Percentiles rank a stretch among this genome's conserved stretches.
Conservation (phyloP, 2,113 vertebrate species). For the Peromyscus californicus region DNA sequence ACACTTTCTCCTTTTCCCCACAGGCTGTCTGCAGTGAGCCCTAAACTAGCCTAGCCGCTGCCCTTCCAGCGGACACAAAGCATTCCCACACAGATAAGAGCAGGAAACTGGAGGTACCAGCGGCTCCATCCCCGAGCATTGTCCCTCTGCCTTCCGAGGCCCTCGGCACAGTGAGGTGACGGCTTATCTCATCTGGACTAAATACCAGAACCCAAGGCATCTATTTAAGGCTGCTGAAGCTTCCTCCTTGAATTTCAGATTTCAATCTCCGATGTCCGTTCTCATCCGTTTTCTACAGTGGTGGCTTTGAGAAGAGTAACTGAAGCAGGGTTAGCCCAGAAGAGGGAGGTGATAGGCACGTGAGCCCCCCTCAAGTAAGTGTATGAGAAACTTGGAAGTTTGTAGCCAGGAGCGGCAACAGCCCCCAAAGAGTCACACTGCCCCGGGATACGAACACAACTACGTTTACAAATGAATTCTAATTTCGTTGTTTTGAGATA, state of each 20-base stretch:
- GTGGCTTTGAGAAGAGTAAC: slow-evolving; percentile 66
- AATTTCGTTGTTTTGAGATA: not conserved
- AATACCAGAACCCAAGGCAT: slow-evolving; percentile 78
- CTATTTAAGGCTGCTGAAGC: slow-evolving; percentile 75
- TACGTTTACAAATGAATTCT: slow-evolving; percentile 6
- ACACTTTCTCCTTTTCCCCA: not conserved
- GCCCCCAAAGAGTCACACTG: not conserved
- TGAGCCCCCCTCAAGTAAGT: not conserved
- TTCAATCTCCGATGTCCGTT: slow-evolving; percentile 74
- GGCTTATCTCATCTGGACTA: slow-evolving; percentile 80
- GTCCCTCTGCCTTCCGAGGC: slow-evolving; percentile 26
- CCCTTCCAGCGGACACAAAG: slow-evolving; percentile 42
- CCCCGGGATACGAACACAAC: not conserved
- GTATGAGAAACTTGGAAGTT: slow-evolving; percentile 26
- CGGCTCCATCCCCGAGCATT: slow-evolving; percentile 42
- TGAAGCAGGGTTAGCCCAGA: slow-evolving; percentile 6
- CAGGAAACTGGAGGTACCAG: slow-evolving; percentile 70
- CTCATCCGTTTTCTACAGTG: slow-evolving; percentile 62
- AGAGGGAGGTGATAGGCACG: not conserved
- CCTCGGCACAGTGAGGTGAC: not conserved
- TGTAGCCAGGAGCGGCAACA: not conserved
- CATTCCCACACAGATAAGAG: not conserved
- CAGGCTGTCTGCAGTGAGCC: not conserved
- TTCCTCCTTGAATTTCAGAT: slow-evolving; percentile 81
- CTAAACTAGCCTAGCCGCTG: not conserved